Conservation (phyloP, 2,888 invertebrate genomes). For the Lapara coniferarum region DNA sequence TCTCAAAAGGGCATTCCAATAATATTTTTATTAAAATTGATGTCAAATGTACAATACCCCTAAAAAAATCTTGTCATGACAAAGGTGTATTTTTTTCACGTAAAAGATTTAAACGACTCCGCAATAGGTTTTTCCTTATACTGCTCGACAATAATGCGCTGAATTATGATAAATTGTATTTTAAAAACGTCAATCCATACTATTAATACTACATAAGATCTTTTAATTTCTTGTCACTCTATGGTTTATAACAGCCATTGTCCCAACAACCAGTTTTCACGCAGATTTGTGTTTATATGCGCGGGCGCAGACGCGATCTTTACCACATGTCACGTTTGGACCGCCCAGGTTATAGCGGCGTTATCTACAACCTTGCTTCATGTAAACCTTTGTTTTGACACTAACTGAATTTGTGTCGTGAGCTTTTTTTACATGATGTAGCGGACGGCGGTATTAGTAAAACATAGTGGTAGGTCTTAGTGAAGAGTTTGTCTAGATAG, state of each 20-base stretch:
- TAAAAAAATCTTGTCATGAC: too few relatives aligned
- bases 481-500: too few relatives aligned
- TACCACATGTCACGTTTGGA: conserved; percentile 11
- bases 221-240: conserved; percentile 6
- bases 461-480: too few relatives aligned
- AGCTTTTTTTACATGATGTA: not conserved
- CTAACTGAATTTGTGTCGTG: not conserved
- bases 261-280: conserved; percentile 2
- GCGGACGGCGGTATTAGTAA: too few relatives aligned
- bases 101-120: not conserved
- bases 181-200: not conserved
- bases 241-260: not conserved
- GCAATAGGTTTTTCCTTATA: too few relatives aligned
- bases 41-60: too few relatives aligned
- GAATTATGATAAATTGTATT: too few relatives aligned
- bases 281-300: conserved; percentile 2
- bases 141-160: too few relatives aligned
- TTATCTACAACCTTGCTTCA: conserved; percentile 1
- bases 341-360: not conserved
- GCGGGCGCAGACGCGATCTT: conserved; percentile 15
- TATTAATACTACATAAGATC: too few relatives aligned
- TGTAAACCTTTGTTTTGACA: conserved; percentile 2
- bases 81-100: not conserved
- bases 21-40: too few relatives aligned
- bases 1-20: too few relatives aligned